Evolutionary conservation across 2,113 vertebrate species (phyloP), one percentile per base, ranked within the genome.

Genomic region (Puntigrus tetrazona): DNA sequence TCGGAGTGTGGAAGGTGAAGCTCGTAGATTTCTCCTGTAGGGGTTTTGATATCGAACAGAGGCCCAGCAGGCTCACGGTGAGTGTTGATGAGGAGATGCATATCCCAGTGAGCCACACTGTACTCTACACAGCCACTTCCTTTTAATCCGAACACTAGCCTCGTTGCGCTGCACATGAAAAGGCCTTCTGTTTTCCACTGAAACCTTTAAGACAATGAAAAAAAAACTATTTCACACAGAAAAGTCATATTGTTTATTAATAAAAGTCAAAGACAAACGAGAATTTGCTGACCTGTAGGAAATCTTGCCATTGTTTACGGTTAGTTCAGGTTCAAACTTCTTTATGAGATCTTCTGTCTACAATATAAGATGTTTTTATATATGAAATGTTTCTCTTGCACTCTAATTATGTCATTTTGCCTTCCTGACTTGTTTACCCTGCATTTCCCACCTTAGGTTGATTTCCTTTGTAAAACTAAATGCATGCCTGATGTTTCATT

Each of bases 1-100:
- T 87, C 86, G 67, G 84, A 87, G 84, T 87, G 86, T 63, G 83
- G 86, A 6, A 87, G 84, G 7, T 85, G 74, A 43, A 87, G 84
- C 47, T 63, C 74, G 70, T 74, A 67, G 7, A 87, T 41, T 31
- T 83, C 52, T 69, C 76, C 70, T 50, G 22, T 18, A 36, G 61
- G 52, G 27, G 74, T 67, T 18, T 29, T 75, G 63, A 87, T 72
- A 27, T 85, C 34, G 34, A 70, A 87, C 29, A 85, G 47, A 55
- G 86, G 83, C n/a, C 83, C 83, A 73, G 84, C 84, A 63, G 87
- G 84, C 50, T 84, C 29, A 86, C 59, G 84, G 29, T 9, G 31
- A 31, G 72, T 72, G 38, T 84, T 80, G 7, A 61, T 31, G 7
- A 81, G 69, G 57, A 36, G 29, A 34, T 2, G 5, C 25, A 13